These are phyloP conservation scores for Brachymystax lenok DNA, from an alignment of 2,797 vertebrate species.

Conservation along the genomic window DNA sequence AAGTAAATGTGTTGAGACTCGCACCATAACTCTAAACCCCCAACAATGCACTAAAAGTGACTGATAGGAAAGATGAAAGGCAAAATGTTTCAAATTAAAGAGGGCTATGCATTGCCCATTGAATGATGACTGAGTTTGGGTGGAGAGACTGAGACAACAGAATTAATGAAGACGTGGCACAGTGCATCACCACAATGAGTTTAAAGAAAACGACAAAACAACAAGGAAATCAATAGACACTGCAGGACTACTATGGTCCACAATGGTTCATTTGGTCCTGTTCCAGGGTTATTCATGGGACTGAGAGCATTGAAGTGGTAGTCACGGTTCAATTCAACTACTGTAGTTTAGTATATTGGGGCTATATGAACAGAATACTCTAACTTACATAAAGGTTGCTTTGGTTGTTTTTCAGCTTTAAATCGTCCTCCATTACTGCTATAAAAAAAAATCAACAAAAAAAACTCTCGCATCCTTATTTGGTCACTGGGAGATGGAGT, in stretches of 20 bases:
- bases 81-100: conserved; percentile 27
- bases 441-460: neutral
- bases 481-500: neutral
- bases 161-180: conserved; percentile 39
- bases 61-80: conserved; percentile 32
- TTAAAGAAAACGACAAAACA: conserved; percentile 6
- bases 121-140: conserved; percentile 33
- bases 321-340: too few relatives aligned
- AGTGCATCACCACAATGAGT: conserved; percentile 38
- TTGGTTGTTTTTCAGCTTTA: neutral
- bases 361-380: neutral
- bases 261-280: neutral
- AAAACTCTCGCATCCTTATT: neutral
- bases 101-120: conserved; percentile 28
- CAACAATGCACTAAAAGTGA: conserved; percentile 8
- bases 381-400: neutral
- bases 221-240: too few relatives aligned
- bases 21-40: conserved; percentile 6
- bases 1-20: conserved; percentile 10
- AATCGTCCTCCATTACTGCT: neutral
- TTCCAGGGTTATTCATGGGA: neutral
- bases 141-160: conserved; percentile 33
- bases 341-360: neutral
- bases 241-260: neutral
- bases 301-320: neutral